phyloP scores from a whole-genome alignment of 2,888 invertebrate species.

The Azorinus chamasolen region DNA sequence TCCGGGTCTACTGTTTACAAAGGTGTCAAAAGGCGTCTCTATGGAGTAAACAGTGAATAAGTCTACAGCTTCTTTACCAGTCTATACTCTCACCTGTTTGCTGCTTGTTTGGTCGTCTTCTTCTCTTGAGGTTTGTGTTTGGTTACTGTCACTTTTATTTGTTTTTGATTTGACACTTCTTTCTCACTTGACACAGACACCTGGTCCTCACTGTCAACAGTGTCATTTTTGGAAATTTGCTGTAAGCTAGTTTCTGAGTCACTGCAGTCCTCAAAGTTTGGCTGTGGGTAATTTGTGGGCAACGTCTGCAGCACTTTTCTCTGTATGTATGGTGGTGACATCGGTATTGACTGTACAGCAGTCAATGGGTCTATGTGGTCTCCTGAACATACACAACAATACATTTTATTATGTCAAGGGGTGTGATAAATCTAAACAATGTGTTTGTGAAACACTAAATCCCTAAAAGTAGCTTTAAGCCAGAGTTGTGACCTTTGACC shows the following conservation, averaged over 20 bases:
- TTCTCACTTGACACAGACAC: constrained; percentile 58
- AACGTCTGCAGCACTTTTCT: constrained; percentile 44
- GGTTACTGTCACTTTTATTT: constrained; percentile 8
- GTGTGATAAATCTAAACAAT: neutral
- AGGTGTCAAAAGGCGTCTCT: too few species aligned
- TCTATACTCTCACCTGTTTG: constrained; percentile 24
- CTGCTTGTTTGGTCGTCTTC: constrained; percentile 12
- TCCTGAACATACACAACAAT: constrained; percentile 34
- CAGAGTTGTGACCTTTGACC: too few species aligned
- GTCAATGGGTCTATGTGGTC: constrained; percentile 59
- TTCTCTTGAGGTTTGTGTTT: too few species aligned
- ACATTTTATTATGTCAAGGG: too few species aligned
- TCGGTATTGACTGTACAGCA: constrained; percentile 62
- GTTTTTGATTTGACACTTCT: neutral
- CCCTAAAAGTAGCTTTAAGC: too few species aligned
- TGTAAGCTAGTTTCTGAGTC: constrained; percentile 27
- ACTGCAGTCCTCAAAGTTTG: constrained; percentile 72
- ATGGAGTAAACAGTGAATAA: too few species aligned
- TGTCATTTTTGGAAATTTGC: neutral
- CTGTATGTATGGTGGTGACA: constrained; percentile 47
- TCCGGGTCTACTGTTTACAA: too few species aligned
- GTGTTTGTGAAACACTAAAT: too few species aligned
- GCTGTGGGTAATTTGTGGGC: constrained; percentile 66
- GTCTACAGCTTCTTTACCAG: too few species aligned
- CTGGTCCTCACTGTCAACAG: constrained; percentile 43